phyloP scores from a whole-genome alignment of 2,888 invertebrate species.

The Lochmaea capreae region DNA sequence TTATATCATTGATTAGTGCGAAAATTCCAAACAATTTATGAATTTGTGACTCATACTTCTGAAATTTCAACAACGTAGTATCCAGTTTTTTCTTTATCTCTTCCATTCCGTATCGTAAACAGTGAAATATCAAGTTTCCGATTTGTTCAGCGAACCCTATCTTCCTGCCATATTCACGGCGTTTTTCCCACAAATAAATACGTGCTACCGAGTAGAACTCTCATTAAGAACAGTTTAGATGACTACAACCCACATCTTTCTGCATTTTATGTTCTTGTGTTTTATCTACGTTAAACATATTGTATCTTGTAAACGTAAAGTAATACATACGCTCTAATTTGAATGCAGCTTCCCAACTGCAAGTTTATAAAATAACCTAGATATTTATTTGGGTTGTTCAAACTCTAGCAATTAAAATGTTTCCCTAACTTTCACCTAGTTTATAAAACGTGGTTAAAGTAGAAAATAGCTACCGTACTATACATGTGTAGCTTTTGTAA shows the following conservation, averaged over 20 bases:
- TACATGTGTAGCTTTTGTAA: not conserved
- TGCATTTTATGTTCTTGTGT: constrained; percentile 1
- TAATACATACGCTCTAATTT: not conserved
- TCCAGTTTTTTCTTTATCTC: too few relatives aligned
- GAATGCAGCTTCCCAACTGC: not conserved
- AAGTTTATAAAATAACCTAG: not conserved
- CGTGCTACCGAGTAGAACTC: not conserved
- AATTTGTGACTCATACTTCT: too few relatives aligned
- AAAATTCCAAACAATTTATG: too few relatives aligned
- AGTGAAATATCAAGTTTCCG: not conserved
- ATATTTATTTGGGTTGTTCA: not conserved
- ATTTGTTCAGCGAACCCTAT: not conserved
- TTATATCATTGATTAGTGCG: too few relatives aligned
- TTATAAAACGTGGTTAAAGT: not conserved
- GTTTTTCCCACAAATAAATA: not conserved
- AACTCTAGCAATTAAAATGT: not conserved
- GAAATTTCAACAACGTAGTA: too few relatives aligned
- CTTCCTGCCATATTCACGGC: not conserved
- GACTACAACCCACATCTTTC: not conserved
- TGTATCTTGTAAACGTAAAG: not conserved
- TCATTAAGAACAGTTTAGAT: constrained; percentile 1
- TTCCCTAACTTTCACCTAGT: not conserved
- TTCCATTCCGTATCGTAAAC: not conserved
- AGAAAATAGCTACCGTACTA: not conserved
- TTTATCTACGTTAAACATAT: not conserved